Evolutionary conservation across 2,113 vertebrate species (phyloP).

Genomic region (Rousettus leschenaultii): DNA sequence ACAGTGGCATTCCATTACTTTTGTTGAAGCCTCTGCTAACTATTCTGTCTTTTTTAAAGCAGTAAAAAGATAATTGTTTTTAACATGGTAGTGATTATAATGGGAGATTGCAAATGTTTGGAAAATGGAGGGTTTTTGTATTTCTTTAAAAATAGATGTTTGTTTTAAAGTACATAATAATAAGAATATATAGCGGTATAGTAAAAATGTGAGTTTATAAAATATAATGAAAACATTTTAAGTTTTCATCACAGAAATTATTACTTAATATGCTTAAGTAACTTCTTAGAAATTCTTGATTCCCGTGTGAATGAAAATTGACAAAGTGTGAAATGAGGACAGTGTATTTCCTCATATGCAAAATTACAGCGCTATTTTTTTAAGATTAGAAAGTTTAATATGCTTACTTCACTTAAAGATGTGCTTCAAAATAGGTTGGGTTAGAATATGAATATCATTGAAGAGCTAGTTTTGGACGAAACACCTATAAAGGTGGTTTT

Average conservation of each 20-base stretch:
- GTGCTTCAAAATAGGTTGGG: background rate
- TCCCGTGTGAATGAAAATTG: background rate
- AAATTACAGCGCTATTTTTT: background rate
- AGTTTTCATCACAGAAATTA: background rate
- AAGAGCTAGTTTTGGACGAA: background rate
- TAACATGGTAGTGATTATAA: background rate
- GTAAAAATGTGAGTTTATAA: background rate
- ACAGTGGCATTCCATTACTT: background rate
- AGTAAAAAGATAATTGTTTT: background rate
- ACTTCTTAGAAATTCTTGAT: background rate
- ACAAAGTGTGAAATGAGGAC: background rate
- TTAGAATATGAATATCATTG: background rate
- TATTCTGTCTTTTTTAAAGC: background rate
- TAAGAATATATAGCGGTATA: background rate
- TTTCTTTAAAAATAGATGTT: background rate
- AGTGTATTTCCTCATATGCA: background rate
- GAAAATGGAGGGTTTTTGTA: background rate
- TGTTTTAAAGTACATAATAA: background rate
- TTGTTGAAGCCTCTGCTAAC: background rate
- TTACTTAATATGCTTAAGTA: background rate
- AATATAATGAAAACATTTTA: background rate
- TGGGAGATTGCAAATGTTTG: background rate
- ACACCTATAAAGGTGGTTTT: background rate
- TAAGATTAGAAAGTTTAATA: background rate
- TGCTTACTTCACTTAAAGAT: background rate